Evolutionary conservation across 1,140 invertebrate species (phyloP), one percentile per base, ranked within the genome.

Genomic region (Stenopsyche tienmushanensis): DNA sequence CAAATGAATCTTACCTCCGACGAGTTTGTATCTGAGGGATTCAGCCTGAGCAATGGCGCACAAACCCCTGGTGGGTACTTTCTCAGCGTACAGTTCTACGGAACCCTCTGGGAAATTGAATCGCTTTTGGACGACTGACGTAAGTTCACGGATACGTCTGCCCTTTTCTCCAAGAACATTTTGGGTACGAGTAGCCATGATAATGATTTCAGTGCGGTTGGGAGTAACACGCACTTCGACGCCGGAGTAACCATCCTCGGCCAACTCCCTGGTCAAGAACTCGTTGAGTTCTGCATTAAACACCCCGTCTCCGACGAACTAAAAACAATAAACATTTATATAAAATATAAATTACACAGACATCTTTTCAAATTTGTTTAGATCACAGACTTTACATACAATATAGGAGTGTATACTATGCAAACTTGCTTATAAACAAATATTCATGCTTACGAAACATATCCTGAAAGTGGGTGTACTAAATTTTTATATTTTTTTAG

Each of bases 41-140:
- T 99, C 98, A 73, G 97, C 98, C 81, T 99, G 98, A 39, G 98
- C 97, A 74, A 99, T 98, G 65, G 98, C 98, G 80, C 97, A 99
- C 1, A 99, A 85, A 77, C 98, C 98, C 72, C 98, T 86, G 59
- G 94, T 96, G 21, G 96, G 95, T 9, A 99, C 96, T 81, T 99
- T 99, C 76, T 99, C 97, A 57, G 97, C 97, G 82, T 98, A 99
- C 58, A 99, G 83, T 83, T 99, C 96, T 21, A 89, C 92, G 62
- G 90, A 90, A 67, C 93, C 89, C 73, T 96, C 93, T 60, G 91
- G 90, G 78, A 98, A 98, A 74, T 92, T 94, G 82, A 99, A 99
- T 73, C 97, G 82, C 80, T 99, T 99, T 76, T 98, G 96, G 10
- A 99, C 96, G 50, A 99, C 95, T 47, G 96, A 94, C 0, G 97